Base-by-base conservation (phyloP, 2,113 vertebrate genomes). In the Suricata suricatta region DNA sequence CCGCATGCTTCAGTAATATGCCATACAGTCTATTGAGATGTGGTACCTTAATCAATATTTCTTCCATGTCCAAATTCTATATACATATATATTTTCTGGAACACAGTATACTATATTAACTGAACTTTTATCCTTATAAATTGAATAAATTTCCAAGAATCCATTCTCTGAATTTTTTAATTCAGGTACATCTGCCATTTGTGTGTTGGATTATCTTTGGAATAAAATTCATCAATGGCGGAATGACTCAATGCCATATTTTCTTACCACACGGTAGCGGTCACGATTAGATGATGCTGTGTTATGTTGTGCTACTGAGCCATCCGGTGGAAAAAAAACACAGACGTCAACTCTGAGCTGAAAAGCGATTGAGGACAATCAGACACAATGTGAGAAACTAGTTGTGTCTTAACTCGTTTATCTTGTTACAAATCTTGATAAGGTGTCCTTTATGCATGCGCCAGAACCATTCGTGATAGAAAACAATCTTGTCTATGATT, bases 341-440 rank as follows among this genome's bases (percentile, higher is more conserved):
- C 35, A 91, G 4, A 76, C 7, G 2, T 81, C n/a, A 86, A 19
- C 17, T n/a, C 29, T 54, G n/a, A 54, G 2, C 17, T 85, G 16
- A 80, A 93, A 76, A 76, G 52, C 33, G 47, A 92, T 60, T 64
- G 17, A 63, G 33, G 93, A 80, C 64, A 83, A 74, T 27, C 77
- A 44, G 66, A 87, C 35, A 86, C 33, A 6, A 69, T 35, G 10
- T 82, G 10, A 96, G 85, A 25, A 89, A 47, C 57, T 19, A 64
- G 87, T 21, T 92, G 57, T 57, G 41, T 74, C 47, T 96, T 84
- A 72, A 91, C 71, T 93, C 84, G 81, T 93, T 64, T 79, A 89
- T 69, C 31, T 6, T 41, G 19, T 80, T 92, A 66, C 77, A 52
- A 50, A 64, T 90, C 79, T 84, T 95, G 57, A 83, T 90, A 54